These are phyloP conservation scores for Azemiops feae DNA, from an alignment of 2,113 vertebrate species.

Conservation along the genomic window DNA sequence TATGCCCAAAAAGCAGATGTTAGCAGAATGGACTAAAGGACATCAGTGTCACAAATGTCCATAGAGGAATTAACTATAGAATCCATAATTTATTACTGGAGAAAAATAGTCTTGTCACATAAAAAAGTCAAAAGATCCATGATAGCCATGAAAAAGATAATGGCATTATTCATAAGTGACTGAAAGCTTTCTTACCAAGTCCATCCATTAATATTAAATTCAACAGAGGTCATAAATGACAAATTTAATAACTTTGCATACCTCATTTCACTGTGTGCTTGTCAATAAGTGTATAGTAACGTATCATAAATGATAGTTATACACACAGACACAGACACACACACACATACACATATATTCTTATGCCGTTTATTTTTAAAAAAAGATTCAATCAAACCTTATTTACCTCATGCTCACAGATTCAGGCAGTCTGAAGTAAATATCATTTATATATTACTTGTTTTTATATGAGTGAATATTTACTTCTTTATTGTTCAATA, in stretches of 20 bases:
- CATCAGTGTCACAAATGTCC: background rate
- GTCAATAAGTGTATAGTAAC: background rate
- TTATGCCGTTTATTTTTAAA: background rate
- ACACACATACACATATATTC: background rate
- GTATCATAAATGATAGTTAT: background rate
- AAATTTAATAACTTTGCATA: background rate
- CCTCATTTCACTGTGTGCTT: background rate
- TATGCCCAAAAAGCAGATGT: background rate
- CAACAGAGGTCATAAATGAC: constrained; percentile 13
- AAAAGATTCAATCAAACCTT: background rate
- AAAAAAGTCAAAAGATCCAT: background rate
- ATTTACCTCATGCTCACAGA: background rate
- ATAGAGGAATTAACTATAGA: constrained; percentile 1
- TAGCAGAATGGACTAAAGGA: background rate
- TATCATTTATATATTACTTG: background rate
- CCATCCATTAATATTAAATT: background rate
- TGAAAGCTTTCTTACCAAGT: background rate
- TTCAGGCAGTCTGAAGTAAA: background rate
- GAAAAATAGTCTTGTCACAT: constrained; percentile 20
- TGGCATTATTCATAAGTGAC: background rate
- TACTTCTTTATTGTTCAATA: constrained; percentile 8
- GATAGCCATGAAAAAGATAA: constrained; percentile 7
- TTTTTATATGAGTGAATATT: constrained; percentile 2
- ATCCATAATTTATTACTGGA: background rate
- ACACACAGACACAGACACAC: background rate